Evolutionary conservation across 2,113 vertebrate genomes (phyloP).

Genomic region (Petromus typicus): DNA sequence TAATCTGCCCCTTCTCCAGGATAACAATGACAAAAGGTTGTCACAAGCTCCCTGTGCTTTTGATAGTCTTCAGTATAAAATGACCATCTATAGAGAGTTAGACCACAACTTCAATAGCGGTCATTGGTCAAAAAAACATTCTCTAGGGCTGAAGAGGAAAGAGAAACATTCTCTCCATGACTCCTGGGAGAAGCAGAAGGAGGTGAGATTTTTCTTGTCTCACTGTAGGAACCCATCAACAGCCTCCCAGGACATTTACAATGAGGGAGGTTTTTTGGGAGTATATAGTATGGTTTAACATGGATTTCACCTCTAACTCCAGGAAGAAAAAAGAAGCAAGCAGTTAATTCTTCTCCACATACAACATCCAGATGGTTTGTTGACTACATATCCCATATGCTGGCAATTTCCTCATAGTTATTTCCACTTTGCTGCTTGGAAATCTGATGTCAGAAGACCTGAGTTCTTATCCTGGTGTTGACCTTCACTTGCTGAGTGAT

Average conservation of each 20-base stretch:
- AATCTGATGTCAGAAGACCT: neutral
- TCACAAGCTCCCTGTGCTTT: neutral
- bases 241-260: neutral
- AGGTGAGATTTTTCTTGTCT: neutral
- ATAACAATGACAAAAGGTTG: neutral
- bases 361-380: neutral
- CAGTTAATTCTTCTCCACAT: neutral
- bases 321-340: neutral
- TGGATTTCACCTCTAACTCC: neutral
- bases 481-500: neutral
- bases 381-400: neutral
- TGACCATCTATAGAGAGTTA: neutral
- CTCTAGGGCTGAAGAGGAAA: neutral
- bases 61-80: neutral
- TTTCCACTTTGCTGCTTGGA: conserved; percentile 35
- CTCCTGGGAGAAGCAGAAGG: neutral
- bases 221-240: neutral
- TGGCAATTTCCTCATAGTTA: neutral
- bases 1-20: neutral
- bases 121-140: neutral
- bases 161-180: neutral
- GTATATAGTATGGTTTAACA: neutral
- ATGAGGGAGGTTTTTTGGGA: neutral
- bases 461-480: neutral
- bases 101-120: neutral